Conservation (phyloP, 2,888 invertebrate species). For the Psococerastis gibbosa region DNA sequence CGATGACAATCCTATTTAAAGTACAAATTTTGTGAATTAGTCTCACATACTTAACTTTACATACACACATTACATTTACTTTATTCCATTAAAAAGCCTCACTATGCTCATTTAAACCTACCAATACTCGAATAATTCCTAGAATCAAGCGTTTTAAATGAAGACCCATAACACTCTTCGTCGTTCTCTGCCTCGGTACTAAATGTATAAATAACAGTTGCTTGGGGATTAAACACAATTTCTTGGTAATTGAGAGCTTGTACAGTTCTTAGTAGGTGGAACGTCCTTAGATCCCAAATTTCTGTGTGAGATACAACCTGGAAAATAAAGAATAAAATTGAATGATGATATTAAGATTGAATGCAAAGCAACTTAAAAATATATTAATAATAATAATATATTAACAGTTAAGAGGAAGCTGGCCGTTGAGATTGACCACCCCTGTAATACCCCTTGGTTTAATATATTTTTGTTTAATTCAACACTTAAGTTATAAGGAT, state of each 20-base stretch:
- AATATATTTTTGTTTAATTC: too few relatives aligned
- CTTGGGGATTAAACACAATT: conserved; percentile 72
- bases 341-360: not conserved
- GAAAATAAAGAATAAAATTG: conserved; percentile 17
- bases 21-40: too few relatives aligned
- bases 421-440: too few relatives aligned
- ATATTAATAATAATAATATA: conserved; percentile 2
- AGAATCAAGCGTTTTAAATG: conserved; percentile 88
- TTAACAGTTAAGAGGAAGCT: too few relatives aligned
- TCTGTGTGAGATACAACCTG: conserved; percentile 91
- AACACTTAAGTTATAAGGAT: too few relatives aligned
- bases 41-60: too few relatives aligned
- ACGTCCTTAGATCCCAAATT: conserved; percentile 94
- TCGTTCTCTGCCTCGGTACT: conserved; percentile 48
- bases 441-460: too few relatives aligned
- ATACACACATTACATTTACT: too few relatives aligned
- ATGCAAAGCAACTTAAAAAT: not conserved
- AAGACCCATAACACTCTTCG: conserved; percentile 60
- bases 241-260: conserved; percentile 81
- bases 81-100: too few relatives aligned
- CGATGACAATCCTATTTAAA: too few relatives aligned
- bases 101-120: conserved; percentile 21
- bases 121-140: conserved; percentile 86
- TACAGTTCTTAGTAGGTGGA: conserved; percentile 83
- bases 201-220: conserved; percentile 75